A percentile compares a stretch with the other conserved stretches of the same genome.
phyloP scores from a whole-genome alignment of 2,797 vertebrate species.

The Channallabes apus region DNA sequence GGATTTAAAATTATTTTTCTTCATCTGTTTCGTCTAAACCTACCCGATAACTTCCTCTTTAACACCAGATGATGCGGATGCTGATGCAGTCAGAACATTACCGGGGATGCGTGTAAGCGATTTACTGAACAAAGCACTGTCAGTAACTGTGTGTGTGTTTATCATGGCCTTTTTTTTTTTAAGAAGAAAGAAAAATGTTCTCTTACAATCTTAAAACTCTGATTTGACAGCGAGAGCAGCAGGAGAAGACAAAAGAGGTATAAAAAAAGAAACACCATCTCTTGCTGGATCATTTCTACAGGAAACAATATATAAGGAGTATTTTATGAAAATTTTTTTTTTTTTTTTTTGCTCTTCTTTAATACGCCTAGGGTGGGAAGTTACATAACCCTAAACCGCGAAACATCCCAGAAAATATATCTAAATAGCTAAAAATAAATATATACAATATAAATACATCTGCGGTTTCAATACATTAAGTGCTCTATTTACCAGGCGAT shows the following conservation, averaged over 20 bases:
- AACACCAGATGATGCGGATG: slow-evolving; percentile 25
- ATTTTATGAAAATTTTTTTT: background rate
- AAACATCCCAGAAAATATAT: background rate
- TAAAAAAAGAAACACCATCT: background rate
- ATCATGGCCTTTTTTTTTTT: background rate
- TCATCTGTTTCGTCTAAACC: slow-evolving; percentile 15
- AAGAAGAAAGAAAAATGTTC: background rate
- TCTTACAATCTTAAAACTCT: background rate
- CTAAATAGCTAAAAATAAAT: background rate
- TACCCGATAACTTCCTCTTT: slow-evolving; percentile 5
- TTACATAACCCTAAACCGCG: background rate
- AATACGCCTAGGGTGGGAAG: background rate
- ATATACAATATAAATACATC: background rate
- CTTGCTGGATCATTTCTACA: background rate
- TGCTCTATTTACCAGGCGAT: background rate
- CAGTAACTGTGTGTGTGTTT: background rate
- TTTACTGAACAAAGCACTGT: slow-evolving; percentile 16
- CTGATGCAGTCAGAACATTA: slow-evolving; percentile 21
- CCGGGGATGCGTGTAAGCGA: background rate
- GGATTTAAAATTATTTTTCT: background rate
- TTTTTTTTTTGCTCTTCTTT: background rate
- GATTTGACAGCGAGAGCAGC: background rate
- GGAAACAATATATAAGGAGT: background rate
- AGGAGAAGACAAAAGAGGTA: background rate
- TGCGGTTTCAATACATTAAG: background rate